A percentile compares a stretch with the other conserved stretches of the same genome.
These are phyloP conservation scores for Caenorhabditis sp. DNA, from an alignment of 2,888 invertebrate genomes.

Conservation along the genomic window DNA sequence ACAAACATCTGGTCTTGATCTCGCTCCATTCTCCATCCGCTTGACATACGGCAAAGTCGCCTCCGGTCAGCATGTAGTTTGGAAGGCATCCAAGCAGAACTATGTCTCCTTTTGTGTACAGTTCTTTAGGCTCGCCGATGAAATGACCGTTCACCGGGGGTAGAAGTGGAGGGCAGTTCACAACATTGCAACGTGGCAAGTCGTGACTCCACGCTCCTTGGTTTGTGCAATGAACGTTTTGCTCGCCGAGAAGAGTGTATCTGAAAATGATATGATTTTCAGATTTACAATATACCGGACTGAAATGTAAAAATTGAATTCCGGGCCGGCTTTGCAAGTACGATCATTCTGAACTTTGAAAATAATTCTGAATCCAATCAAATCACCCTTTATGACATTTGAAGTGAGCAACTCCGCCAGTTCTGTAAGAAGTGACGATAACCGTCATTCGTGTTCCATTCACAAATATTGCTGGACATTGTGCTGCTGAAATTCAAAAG, in stretches of 20 bases:
- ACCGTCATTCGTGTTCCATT: constrained; percentile 61
- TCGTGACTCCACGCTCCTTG: constrained; percentile 74
- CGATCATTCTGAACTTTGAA: too few relatives aligned
- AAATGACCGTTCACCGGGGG: constrained; percentile 67
- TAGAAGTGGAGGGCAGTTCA: constrained; percentile 58
- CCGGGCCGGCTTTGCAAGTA: too few relatives aligned
- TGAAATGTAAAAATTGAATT: too few relatives aligned
- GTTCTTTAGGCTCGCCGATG: constrained; percentile 59
- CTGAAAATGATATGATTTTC: constrained; percentile 13
- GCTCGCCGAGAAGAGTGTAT: constrained; percentile 69
- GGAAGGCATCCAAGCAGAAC: constrained; percentile 91
- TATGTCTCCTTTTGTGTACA: constrained; percentile 64
- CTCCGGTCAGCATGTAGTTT: constrained; percentile 91
- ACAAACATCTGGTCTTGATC: constrained; percentile 68
- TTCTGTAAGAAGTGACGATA: constrained; percentile 72
- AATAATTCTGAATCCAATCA: too few relatives aligned
- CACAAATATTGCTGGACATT: constrained; percentile 74
- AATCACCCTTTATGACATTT: constrained; percentile 82
- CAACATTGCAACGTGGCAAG: constrained; percentile 71
- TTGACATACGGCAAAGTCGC: constrained; percentile 91
- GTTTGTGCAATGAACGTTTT: constrained; percentile 71
- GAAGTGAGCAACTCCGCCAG: constrained; percentile 82
- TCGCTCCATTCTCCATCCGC: constrained; percentile 87
- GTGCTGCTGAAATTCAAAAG: constrained; percentile 60
- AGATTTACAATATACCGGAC: not conserved